phyloP scores from a whole-genome alignment of 2,888 invertebrate genomes.

The Sipha maydis region DNA sequence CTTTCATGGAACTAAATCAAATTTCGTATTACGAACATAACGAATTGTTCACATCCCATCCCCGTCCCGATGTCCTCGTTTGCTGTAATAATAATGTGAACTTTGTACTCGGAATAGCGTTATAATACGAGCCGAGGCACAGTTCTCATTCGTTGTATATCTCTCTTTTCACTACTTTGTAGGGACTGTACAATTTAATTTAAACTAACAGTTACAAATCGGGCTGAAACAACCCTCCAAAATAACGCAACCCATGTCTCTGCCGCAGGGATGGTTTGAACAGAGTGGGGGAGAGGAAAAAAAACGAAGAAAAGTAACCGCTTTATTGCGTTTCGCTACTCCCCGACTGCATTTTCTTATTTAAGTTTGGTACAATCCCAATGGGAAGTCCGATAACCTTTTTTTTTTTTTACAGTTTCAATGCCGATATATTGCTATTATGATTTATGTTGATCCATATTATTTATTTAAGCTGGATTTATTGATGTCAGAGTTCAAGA shows the following conservation, averaged over 20 bases:
- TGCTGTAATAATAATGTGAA: constrained; percentile 53
- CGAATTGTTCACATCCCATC: constrained; percentile 36
- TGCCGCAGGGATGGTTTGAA: constrained; percentile 22
- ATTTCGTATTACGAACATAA: constrained; percentile 42
- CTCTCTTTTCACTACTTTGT: constrained; percentile 15
- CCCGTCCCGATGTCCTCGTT: constrained; percentile 34
- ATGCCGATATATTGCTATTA: constrained; percentile 59
- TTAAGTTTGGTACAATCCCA: constrained; percentile 37
- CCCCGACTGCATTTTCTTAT: constrained; percentile 57
- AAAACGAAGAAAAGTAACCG: constrained; percentile 50
- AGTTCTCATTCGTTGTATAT: constrained; percentile 23
- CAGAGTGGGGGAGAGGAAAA: neutral
- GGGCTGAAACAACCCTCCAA: constrained; percentile 55
- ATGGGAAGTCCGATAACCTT: constrained; percentile 42
- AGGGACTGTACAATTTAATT: constrained; percentile 58
- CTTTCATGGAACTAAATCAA: constrained; percentile 50
- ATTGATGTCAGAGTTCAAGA: constrained; percentile 36
- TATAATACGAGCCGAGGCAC: constrained; percentile 11
- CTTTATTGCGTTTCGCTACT: constrained; percentile 57
- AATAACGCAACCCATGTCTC: constrained; percentile 52
- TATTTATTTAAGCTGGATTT: constrained; percentile 61
- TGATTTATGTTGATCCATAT: constrained; percentile 58
- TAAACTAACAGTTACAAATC: constrained; percentile 62
- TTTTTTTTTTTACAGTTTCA: constrained; percentile 23
- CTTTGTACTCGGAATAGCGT: constrained; percentile 37